phyloP scores from a whole-genome alignment of 2,113 vertebrate genomes.

The Chinchilla lanigera region DNA sequence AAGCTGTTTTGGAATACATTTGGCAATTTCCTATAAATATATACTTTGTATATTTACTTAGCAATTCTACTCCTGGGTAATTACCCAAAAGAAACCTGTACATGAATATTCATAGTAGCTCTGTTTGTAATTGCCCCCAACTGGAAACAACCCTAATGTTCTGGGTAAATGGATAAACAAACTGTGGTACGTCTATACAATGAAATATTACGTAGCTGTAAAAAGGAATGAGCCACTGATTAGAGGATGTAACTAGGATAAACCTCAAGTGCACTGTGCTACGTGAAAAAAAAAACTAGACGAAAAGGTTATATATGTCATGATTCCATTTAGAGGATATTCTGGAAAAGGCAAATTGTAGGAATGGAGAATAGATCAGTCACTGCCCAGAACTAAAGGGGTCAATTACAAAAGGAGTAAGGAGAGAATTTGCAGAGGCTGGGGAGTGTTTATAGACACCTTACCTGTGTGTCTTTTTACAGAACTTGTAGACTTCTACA shows the following conservation, averaged over 20 bases:
- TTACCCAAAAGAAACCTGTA: constrained; percentile 25
- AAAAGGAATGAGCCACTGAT: background rate
- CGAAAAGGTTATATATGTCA: background rate
- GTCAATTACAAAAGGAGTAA: background rate
- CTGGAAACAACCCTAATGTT: background rate
- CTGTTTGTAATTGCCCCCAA: background rate
- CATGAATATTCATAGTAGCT: background rate
- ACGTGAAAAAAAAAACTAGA: background rate
- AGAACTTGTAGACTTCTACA: background rate
- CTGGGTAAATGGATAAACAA: background rate
- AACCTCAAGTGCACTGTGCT: background rate
- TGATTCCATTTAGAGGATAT: background rate
- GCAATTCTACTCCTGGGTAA: background rate
- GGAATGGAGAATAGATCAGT: background rate
- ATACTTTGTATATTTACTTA: background rate
- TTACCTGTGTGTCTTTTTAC: background rate
- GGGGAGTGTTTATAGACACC: background rate
- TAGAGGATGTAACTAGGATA: fast-evolving
- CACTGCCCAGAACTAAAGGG: background rate
- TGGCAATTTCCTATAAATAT: background rate
- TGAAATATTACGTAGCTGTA: constrained; percentile 38
- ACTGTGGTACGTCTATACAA: background rate
- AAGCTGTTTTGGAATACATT: constrained; percentile 23
- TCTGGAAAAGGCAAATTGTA: background rate
- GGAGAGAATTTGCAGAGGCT: background rate